Conservation (phyloP, 2,113 vertebrate genomes). For the Gavia stellata region DNA sequence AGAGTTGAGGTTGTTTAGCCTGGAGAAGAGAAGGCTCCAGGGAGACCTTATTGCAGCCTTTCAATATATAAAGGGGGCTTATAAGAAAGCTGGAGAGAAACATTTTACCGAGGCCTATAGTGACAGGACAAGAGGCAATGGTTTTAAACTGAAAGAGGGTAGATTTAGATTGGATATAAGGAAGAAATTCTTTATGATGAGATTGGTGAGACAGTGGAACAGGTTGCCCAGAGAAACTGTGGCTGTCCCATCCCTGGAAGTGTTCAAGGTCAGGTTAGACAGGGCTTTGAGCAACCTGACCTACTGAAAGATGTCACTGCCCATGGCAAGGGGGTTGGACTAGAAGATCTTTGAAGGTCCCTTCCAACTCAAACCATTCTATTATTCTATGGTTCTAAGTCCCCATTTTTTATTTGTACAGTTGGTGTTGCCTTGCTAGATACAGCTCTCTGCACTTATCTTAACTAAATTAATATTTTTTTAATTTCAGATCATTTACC, state of each 20-base stretch:
- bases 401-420: neutral
- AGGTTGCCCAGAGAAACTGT: neutral
- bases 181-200: neutral
- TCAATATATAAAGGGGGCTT: neutral
- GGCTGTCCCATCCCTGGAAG: neutral
- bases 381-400: neutral
- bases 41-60: neutral
- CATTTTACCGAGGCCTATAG: neutral
- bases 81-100: neutral
- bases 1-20: neutral
- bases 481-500: neutral
- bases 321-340: neutral
- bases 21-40: neutral
- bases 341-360: neutral
- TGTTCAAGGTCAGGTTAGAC: neutral
- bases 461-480: neutral
- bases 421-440: neutral
- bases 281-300: neutral
- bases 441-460: neutral
- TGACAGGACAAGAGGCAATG: neutral
- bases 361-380: neutral
- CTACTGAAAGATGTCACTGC: neutral
- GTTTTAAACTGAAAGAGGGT: neutral
- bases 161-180: neutral
- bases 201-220: neutral